Evolutionary conservation across 2,797 vertebrate genomes (phyloP), one percentile per base, ranked within the genome.

Genomic region (Cirrhinus molitorella): DNA sequence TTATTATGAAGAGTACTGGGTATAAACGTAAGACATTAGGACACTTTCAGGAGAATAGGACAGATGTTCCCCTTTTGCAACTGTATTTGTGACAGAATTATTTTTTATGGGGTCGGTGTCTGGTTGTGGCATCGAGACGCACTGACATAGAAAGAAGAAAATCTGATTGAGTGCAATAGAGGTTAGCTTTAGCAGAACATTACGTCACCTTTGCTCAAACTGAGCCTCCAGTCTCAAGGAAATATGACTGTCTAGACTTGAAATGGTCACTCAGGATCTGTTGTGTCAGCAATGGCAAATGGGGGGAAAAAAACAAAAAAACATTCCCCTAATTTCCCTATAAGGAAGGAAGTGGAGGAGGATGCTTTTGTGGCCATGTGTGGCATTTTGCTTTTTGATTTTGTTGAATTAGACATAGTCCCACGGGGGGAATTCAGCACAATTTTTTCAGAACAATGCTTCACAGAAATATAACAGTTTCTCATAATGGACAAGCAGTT

Each of bases 241-340:
- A 63, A 81, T 63, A 37, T 49, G 5, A 34, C 40, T 37, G 79
- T 73, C 79, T 81, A 63, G 68, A 63, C 67, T 61, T 49, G 53
- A 72, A 72, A 59, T 3, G 16, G 4, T 9, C 25, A 49, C 19
- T 81, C 4, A 25, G 45, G 55, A 81, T 34, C 53, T 81, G 43
- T 49, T 4, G 55, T 71, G 19, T 71, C 67, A 72, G 79, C 67
- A 49, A 47, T 45, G 37, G n/a, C n/a, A 19, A 34, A 16, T n/a
- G 67, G 31, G 21, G 57, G 45, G 19, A 12, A n/a, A 43, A 74
- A 72, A 59, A 25, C 2, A 16, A 63, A 28, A n/a, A n/a, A 68
- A 23, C 3, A 72, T 28, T 61, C 12, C 23, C 57, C 13, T 59
- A 71, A 49, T 4, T 5, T 17, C 4, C 16, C 66, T 37, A 23